A percentile compares a stretch with the other conserved stretches of the same genome.
Evolutionary conservation across 2,888 invertebrate genomes (phyloP).

Genomic region (Neoscelio sp.): DNA sequence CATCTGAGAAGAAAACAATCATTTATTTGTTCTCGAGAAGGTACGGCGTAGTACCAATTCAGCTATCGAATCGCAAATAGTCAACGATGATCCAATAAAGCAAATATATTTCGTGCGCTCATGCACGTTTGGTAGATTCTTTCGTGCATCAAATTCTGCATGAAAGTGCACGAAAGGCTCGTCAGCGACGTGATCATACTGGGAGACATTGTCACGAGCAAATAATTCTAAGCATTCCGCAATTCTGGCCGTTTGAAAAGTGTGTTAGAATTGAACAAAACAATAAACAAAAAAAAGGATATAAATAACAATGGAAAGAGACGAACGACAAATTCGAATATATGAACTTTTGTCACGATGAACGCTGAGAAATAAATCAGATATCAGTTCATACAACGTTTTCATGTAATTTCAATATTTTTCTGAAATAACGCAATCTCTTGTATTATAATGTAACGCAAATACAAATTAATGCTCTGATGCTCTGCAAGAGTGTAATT

Average conservation of each 20-base stretch:
- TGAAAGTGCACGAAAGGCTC: constrained; percentile 35
- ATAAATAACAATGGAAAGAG: constrained; percentile 10
- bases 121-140: constrained; percentile 24
- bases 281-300: constrained; percentile 3
- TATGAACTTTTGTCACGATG: constrained; percentile 7
- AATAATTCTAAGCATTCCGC: constrained; percentile 39
- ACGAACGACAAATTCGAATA: constrained; percentile 5
- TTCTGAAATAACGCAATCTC: background rate
- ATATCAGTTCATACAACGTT: too few relatives aligned
- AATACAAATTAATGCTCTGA: constrained; percentile 44
- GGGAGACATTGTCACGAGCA: constrained; percentile 35
- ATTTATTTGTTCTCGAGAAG: constrained; percentile 27
- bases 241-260: constrained; percentile 22
- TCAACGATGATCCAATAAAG: constrained; percentile 68
- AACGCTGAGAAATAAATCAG: background rate
- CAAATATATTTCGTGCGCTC: constrained; percentile 43
- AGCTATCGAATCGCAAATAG: constrained; percentile 66
- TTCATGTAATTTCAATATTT: background rate
- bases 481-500: constrained; percentile 45
- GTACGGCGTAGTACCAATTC: constrained; percentile 50
- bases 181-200: constrained; percentile 14
- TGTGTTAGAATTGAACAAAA: constrained; percentile 9
- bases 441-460: constrained; percentile 39
- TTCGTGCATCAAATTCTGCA: constrained; percentile 39
- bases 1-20: constrained; percentile 24